A percentile compares a stretch with the other conserved stretches of the same genome.
Conservation (phyloP, 2,797 vertebrate species). For the Falco peregrinus region DNA sequence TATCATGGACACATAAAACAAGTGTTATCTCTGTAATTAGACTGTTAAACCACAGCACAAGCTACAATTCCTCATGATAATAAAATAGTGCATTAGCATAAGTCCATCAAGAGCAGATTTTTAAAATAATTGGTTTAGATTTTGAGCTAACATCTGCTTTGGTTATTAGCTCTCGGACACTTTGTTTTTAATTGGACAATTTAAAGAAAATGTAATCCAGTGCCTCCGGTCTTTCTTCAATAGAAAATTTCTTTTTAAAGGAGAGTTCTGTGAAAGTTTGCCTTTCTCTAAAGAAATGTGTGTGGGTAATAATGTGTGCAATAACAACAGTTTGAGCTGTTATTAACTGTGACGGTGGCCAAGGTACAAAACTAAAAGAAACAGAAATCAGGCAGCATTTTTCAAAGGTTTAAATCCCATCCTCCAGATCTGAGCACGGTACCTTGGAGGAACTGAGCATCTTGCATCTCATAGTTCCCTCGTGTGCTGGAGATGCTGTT, state of each 20-base stretch:
- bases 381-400: neutral
- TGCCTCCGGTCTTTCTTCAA: neutral
- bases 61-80: constrained; percentile 18
- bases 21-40: constrained; percentile 47
- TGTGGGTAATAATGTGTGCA: neutral
- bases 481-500: neutral
- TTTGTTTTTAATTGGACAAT: constrained; percentile 44
- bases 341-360: neutral
- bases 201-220: constrained; percentile 13
- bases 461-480: neutral
- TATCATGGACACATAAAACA: constrained; percentile 6
- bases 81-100: constrained; percentile 33
- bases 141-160: constrained; percentile 42
- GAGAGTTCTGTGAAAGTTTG: neutral
- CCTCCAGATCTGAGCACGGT: neutral
- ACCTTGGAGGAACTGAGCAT: neutral
- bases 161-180: constrained; percentile 29
- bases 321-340: neutral
- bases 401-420: neutral
- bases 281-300: neutral
- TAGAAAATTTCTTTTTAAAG: neutral
- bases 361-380: neutral
- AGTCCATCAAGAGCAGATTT: constrained; percentile 53
- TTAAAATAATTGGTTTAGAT: constrained; percentile 58
- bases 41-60: constrained; percentile 15